Evolutionary conservation across 1,140 invertebrate genomes (phyloP), one percentile per base, ranked within the genome.

Genomic region (Lucilia cuprina): DNA sequence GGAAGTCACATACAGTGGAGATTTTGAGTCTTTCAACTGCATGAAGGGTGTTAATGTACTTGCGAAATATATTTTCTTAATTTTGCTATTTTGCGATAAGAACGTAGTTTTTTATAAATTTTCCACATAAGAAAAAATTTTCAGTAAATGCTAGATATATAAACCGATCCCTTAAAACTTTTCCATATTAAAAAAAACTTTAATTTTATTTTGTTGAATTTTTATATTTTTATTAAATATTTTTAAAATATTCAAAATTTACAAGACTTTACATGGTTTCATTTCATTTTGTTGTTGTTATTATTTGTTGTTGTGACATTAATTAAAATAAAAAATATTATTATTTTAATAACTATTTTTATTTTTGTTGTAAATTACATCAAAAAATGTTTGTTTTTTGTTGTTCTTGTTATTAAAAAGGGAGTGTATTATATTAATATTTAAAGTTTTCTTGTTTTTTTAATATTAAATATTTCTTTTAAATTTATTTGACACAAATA

Each of bases 211-310:
- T 70, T 70, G 14, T 70, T 70, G n/a, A 55, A 21, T 70, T 70
- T 70, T 70, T 70, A 70, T 55, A 41, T 10, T 41, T 55, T 21
- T 70, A 70, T 70, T 70, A 21, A 70, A 70, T 70, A 60, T 70
- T 21, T 55, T 70, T 70, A 70, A 70, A 70, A 70, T 70, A 70
- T 70, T 70, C 65, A 70, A 70, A 70, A 70, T 70, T 70, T 70
- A 70, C 60, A 70, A 70, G 65, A 70, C 9, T 70, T 70, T 70
- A 70, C 65, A 70, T 70, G 55, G 14, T 60, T 41, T 41, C 41
- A 41, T 41, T 41, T 41, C 41, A 41, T 41, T 41, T 41, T 41
- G 10, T 41, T 30, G 25, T 41, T 41, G 41, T 41, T 41, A 10
- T 41, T 41, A 10, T 41, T 41, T 8, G 13, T 17, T 60, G 55